A percentile compares a stretch with the other conserved stretches of the same genome.
These are phyloP conservation scores for Ictidomys tridecemlineatus DNA, from an alignment of 2,113 vertebrate genomes.

Conservation along the genomic window DNA sequence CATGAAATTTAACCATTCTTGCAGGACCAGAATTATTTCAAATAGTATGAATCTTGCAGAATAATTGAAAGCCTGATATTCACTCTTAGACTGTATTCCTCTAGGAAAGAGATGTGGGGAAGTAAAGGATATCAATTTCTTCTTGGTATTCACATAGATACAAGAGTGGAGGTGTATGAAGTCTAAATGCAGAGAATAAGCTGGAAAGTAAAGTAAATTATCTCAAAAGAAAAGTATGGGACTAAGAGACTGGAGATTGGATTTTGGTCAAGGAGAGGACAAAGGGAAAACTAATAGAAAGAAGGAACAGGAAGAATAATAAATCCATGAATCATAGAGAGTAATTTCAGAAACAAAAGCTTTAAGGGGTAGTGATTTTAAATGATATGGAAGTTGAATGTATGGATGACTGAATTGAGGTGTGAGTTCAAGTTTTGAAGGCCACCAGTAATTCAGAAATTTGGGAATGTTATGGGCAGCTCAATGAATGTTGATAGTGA, in stretches of 20 bases:
- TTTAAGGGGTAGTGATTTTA: neutral
- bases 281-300: neutral
- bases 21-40: neutral
- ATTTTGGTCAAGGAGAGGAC: neutral
- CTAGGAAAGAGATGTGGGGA: neutral
- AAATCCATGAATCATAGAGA: neutral
- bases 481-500: neutral
- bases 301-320: neutral
- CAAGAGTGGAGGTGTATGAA: neutral
- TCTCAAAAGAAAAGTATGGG: neutral
- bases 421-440: neutral
- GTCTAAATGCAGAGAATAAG: neutral
- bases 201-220: neutral
- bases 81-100: neutral
- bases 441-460: neutral
- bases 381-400: neutral
- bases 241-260: neutral
- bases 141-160: neutral
- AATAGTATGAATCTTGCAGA: neutral
- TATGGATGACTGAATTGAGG: neutral
- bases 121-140: neutral
- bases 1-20: neutral
- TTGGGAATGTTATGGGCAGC: neutral
- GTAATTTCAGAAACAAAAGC: constrained; percentile 25
- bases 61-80: neutral